Evolutionary conservation across 1,140 invertebrate genomes (phyloP).

Genomic region (Conus ventricosus): DNA sequence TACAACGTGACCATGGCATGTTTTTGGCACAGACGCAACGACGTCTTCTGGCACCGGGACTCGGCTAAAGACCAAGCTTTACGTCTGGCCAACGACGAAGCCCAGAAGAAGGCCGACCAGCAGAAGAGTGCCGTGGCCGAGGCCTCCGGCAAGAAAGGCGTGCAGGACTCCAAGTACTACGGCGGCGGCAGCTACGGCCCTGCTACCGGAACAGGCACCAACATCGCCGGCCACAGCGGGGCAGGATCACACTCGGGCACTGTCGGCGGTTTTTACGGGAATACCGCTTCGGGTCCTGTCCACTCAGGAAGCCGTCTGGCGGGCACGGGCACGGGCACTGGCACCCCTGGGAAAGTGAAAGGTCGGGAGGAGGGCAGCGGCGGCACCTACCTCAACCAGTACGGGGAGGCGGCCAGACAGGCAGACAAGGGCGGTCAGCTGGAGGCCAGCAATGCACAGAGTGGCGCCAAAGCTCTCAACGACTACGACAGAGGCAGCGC

Average conservation of each 20-base stretch:
- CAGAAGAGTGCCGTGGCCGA: constrained; percentile 25
- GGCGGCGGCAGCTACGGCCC: constrained; percentile 11
- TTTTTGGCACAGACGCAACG: constrained; percentile 12
- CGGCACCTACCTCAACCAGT: constrained; percentile 16
- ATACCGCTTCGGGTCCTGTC: background rate
- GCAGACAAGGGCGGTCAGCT: constrained; percentile 22
- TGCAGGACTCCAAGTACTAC: constrained; percentile 34
- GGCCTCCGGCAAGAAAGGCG: constrained; percentile 33
- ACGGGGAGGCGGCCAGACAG: constrained; percentile 24
- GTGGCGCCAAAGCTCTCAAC: constrained; percentile 28
- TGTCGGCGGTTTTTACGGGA: background rate
- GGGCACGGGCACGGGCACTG: background rate
- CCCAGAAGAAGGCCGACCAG: constrained; percentile 20
- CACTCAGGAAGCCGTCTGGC: background rate
- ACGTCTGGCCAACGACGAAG: constrained; percentile 30
- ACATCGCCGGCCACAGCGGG: background rate
- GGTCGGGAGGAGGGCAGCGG: constrained; percentile 29
- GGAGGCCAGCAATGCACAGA: constrained; percentile 11
- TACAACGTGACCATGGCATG: background rate
- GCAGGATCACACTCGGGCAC: background rate
- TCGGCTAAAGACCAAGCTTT: constrained; percentile 16
- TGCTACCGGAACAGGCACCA: background rate
- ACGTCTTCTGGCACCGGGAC: constrained; percentile 23
- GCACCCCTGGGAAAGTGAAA: background rate
- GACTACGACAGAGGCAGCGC: constrained; percentile 27